A percentile compares a stretch with the other conserved stretches of the same genome.
Conservation (phyloP, 2,888 invertebrate species). For the Ceriagrion tenellum region DNA sequence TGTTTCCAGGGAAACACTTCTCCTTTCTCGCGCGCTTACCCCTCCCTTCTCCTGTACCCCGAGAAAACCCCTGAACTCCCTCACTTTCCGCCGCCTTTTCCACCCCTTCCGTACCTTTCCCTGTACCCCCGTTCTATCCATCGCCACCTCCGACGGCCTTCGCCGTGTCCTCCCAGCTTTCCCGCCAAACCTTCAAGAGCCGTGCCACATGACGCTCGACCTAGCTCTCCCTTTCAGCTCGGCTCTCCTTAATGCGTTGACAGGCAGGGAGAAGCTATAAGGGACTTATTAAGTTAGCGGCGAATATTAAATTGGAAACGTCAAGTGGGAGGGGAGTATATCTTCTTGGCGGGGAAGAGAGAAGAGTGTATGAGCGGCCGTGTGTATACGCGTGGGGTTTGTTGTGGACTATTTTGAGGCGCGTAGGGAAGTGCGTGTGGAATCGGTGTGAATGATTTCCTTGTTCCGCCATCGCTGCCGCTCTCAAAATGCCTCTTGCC, state of each 20-base stretch:
- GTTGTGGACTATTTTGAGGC: background rate
- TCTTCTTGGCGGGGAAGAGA: conserved; percentile 40
- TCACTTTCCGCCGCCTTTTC: background rate
- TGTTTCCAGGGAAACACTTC: conserved; percentile 53
- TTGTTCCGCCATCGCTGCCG: too few relatives aligned
- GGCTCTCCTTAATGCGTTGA: conserved; percentile 61
- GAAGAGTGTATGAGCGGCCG: conserved; percentile 14
- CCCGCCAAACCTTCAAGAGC: conserved; percentile 15
- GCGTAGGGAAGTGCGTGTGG: too few relatives aligned
- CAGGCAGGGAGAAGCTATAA: conserved; percentile 55
- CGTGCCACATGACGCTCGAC: conserved; percentile 41
- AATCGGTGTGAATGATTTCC: too few relatives aligned
- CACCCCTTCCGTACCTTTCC: background rate
- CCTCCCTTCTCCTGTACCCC: background rate
- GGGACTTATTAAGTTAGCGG: conserved; percentile 66
- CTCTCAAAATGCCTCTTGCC: too few relatives aligned
- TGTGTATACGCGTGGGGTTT: background rate
- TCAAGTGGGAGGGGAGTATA: conserved; percentile 48
- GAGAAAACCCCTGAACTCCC: background rate
- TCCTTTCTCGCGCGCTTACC: background rate
- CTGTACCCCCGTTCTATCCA: background rate
- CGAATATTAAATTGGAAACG: conserved; percentile 67
- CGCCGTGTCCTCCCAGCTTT: background rate
- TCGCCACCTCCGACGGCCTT: background rate
- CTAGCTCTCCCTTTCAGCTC: conserved; percentile 38